A percentile compares a stretch with the other conserved stretches of the same genome.
phyloP scores from a whole-genome alignment of 2,888 invertebrate species.

The Conomelus anceps region DNA sequence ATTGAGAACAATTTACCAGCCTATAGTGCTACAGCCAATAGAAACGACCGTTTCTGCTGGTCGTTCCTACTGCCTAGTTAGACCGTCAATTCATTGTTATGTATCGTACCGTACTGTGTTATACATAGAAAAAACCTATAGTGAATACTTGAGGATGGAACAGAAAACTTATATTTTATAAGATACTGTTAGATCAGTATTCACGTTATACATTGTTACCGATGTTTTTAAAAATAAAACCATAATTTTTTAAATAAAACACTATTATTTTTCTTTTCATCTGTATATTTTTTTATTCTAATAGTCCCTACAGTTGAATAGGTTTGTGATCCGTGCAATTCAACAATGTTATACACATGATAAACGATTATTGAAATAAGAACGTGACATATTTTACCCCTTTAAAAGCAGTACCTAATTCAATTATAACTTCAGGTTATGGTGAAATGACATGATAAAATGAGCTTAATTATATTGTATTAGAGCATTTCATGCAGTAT shows the following conservation, averaged over 20 bases:
- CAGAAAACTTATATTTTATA: neutral
- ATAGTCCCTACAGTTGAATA: neutral
- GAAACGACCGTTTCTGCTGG: neutral
- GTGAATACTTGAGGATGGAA: neutral
- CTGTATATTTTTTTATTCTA: neutral
- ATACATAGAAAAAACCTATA: neutral
- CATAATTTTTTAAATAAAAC: neutral
- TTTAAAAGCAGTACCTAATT: no score
- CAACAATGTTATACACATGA: no score
- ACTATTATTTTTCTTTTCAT: neutral
- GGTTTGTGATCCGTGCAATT: no score
- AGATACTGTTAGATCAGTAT: neutral
- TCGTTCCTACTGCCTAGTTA: neutral
- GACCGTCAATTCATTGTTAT: neutral
- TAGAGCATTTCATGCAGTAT: no score
- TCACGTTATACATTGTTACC: neutral
- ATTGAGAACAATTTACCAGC: neutral
- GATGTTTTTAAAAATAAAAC: no score
- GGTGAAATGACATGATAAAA: no score
- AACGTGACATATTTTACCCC: no score
- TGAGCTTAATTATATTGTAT: no score
- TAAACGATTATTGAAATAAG: no score
- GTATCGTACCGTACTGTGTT: neutral
- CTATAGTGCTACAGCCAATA: no score
- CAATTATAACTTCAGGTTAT: no score